A percentile compares a stretch with the other conserved stretches of the same genome.
Evolutionary conservation across 2,113 vertebrate genomes (phyloP).

Genomic region (Lophochroa leadbeateri): DNA sequence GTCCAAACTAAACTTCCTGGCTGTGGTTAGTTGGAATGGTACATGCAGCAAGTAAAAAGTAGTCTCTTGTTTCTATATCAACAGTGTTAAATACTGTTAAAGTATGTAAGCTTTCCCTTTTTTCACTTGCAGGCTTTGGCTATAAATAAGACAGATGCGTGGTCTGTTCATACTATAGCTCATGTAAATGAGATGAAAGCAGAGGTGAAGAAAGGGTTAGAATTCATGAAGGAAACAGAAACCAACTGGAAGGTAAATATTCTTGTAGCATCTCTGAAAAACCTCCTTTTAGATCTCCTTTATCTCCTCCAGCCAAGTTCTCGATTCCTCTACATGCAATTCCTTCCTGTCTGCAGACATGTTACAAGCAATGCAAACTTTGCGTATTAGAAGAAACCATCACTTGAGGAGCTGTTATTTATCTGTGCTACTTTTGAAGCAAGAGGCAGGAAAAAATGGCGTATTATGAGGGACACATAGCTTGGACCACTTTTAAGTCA

Average conservation of each 20-base stretch:
- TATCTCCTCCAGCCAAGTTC: background rate
- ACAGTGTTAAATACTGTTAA: background rate
- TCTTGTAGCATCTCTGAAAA: background rate
- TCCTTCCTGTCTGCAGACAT: background rate
- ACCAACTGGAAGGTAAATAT: constrained; percentile 86
- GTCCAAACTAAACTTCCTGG: background rate
- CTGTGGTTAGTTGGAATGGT: background rate
- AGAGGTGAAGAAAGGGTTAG: constrained; percentile 82
- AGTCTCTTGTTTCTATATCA: background rate
- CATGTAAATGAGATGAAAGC: constrained; percentile 93
- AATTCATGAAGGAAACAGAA: constrained; percentile 87
- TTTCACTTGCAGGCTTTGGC: constrained; percentile 77
- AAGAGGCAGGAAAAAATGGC: background rate
- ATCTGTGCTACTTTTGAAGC: background rate
- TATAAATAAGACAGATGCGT: constrained; percentile 81
- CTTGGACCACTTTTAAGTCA: background rate
- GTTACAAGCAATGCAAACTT: background rate
- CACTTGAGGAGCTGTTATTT: background rate
- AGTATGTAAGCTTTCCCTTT: background rate
- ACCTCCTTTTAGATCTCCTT: background rate
- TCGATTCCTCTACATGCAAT: background rate
- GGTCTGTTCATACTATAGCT: constrained; percentile 90
- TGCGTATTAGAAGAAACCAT: background rate
- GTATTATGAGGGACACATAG: background rate
- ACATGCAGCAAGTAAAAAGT: background rate